phyloP scores from a whole-genome alignment of 2,888 invertebrate species.

The Zaprionus lineosus region DNA sequence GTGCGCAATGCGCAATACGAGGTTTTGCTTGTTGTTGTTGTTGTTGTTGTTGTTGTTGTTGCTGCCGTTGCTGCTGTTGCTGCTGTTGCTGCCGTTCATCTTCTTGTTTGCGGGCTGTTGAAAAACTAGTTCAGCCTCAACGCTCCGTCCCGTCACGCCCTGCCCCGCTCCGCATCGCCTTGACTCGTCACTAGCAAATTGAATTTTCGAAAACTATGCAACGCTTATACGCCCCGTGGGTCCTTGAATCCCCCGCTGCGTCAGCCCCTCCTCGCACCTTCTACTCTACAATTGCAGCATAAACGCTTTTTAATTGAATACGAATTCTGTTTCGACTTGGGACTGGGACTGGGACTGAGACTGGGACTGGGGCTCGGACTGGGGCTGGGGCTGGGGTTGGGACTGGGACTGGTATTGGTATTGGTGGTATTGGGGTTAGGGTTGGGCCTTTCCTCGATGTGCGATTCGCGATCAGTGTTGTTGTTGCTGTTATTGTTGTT shows the following conservation, averaged over 20 bases:
- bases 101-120: no score
- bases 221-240: constrained; percentile 79
- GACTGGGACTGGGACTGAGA: constrained; percentile 3
- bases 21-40: neutral
- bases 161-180: constrained; percentile 7
- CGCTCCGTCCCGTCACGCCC: no score
- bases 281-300: constrained; percentile 69
- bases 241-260: constrained; percentile 55
- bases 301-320: constrained; percentile 78
- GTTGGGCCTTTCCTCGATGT: constrained; percentile 43
- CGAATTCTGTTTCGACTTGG: constrained; percentile 64
- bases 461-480: constrained; percentile 68
- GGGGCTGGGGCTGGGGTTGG: neutral
- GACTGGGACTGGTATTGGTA: no score
- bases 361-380: neutral
- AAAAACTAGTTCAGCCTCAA: constrained; percentile 42
- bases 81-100: neutral
- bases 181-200: constrained; percentile 59
- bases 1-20: constrained; percentile 18
- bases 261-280: neutral
- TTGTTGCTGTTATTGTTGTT: constrained; percentile 40
- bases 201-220: constrained; percentile 78
- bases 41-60: constrained; percentile 8
- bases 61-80: constrained; percentile 1
- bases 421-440: no score